Evolutionary conservation across 1,140 invertebrate genomes (phyloP).

Genomic region (Amphibalanus amphitrite): DNA sequence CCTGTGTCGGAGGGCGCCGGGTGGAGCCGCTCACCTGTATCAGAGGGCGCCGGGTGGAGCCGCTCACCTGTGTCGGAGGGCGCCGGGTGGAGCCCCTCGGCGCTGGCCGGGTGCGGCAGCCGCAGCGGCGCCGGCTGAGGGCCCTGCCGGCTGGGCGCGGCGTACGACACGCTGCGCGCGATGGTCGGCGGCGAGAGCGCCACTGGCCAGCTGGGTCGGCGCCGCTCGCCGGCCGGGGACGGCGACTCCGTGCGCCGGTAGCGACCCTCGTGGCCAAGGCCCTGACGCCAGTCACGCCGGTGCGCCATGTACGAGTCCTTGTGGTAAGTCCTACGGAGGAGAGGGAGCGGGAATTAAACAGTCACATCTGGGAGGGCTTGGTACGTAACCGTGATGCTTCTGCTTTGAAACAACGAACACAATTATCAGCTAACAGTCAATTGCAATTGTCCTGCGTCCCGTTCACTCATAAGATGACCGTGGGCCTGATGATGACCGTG

Average conservation of each 20-base stretch:
- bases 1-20: no score
- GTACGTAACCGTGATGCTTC: no score
- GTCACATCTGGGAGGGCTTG: no score
- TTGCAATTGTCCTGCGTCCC: no score
- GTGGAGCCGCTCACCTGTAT: no score
- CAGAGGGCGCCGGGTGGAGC: no score
- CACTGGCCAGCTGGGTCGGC: no score
- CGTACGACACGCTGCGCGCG: not conserved
- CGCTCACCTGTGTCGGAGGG: not conserved
- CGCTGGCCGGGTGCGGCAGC: not conserved
- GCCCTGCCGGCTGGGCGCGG: not conserved
- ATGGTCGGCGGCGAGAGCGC: not conserved
- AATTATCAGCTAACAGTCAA: no score
- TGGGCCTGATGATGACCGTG: no score
- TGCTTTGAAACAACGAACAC: no score
- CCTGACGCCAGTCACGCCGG: slow-evolving; percentile 36
- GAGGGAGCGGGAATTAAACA: no score
- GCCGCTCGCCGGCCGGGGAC: slow-evolving; percentile 23
- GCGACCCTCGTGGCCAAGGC: slow-evolving; percentile 46
- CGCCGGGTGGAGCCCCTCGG: not conserved
- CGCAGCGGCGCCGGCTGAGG: not conserved
- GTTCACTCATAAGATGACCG: no score
- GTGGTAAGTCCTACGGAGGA: slow-evolving; percentile 48
- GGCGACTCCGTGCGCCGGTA: slow-evolving; percentile 57
- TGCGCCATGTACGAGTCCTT: slow-evolving; percentile 57